These are phyloP conservation scores for Drosophila simulans DNA, from an alignment of 1,140 invertebrate genomes.

Conservation along the genomic window DNA sequence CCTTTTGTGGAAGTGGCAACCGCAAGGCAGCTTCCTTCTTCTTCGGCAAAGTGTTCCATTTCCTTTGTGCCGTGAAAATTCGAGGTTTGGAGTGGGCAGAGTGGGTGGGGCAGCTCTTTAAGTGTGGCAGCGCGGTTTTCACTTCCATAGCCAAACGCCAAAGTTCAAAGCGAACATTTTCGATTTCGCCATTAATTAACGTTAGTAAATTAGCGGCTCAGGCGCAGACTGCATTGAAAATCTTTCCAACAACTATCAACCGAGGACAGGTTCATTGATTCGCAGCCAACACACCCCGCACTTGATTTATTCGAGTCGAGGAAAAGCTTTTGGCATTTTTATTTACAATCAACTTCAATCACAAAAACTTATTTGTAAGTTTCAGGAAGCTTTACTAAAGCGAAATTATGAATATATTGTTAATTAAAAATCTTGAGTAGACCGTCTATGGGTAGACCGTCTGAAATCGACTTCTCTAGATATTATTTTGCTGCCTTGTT, in stretches of 20 bases:
- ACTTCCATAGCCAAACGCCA: conserved; percentile 40
- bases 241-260: not conserved
- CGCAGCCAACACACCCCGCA: conserved; percentile 35
- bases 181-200: conserved; percentile 79
- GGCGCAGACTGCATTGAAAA: conserved; percentile 32
- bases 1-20: conserved; percentile 18
- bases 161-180: conserved; percentile 77
- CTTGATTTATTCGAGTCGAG: conserved; percentile 39
- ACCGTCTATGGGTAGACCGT: no score
- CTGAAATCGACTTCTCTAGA: no score
- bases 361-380: no score
- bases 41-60: conserved; percentile 67
- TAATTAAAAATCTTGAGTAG: no score
- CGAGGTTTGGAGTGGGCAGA: not conserved
- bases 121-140: conserved; percentile 61
- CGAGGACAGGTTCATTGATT: conserved; percentile 45
- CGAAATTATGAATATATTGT: no score
- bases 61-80: conserved; percentile 59
- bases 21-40: conserved; percentile 40
- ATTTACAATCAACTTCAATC: no score
- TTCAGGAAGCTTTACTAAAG: no score
- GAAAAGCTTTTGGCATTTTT: no score
- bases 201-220: conserved; percentile 72
- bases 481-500: no score
- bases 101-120: conserved; percentile 28